Conservation (phyloP, 1,140 invertebrate species). For the Zelostemma sp. region DNA sequence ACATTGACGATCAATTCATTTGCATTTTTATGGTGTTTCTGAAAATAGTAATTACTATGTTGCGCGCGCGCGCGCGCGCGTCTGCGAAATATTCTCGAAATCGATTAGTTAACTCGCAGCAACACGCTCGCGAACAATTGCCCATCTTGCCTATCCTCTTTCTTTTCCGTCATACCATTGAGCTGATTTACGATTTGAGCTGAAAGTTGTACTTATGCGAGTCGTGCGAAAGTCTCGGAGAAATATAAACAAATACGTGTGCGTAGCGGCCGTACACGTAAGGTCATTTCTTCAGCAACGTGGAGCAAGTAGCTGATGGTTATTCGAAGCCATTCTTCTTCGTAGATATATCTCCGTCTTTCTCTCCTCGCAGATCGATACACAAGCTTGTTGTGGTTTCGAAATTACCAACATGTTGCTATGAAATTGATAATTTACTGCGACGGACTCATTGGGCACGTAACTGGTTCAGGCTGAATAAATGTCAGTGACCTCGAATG, state of each 20-base stretch:
- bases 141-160: neutral
- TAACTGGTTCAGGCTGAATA: constrained; percentile 1
- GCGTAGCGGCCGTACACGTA: constrained; percentile 14
- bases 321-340: constrained; percentile 48
- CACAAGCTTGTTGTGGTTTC: constrained; percentile 46
- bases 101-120: constrained; percentile 3
- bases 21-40: too few relatives aligned
- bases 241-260: constrained; percentile 31
- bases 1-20: too few relatives aligned
- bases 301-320: constrained; percentile 47
- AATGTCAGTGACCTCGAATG: neutral
- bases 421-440: constrained; percentile 68
- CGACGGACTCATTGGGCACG: constrained; percentile 46
- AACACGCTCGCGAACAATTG: constrained; percentile 18
- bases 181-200: constrained; percentile 53
- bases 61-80: too few relatives aligned
- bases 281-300: constrained; percentile 23
- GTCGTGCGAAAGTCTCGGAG: constrained; percentile 49
- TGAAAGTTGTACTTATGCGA: constrained; percentile 33
- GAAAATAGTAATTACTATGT: too few relatives aligned
- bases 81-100: constrained; percentile 1
- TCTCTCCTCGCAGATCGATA: constrained; percentile 46
- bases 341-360: constrained; percentile 24
- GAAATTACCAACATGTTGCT: constrained; percentile 59
- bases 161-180: constrained; percentile 35